phyloP scores from a whole-genome alignment of 2,888 invertebrate species.

The Taphrorychus bicolor region DNA sequence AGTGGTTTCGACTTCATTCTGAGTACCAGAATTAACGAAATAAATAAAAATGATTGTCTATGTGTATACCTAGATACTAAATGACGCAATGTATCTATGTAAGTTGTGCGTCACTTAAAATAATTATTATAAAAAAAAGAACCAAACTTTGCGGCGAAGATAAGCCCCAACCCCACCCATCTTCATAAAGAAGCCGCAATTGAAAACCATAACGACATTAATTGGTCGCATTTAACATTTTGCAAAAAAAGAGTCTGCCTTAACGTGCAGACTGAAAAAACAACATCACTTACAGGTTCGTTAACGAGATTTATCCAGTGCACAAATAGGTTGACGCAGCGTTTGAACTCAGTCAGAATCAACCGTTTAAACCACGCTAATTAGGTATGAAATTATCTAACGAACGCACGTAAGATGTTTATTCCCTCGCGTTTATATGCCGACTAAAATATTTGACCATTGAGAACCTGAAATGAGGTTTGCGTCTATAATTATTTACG shows the following conservation, averaged over 20 bases:
- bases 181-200: constrained; percentile 7
- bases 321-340: constrained; percentile 13
- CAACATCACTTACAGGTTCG: constrained; percentile 33
- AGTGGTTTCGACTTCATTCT: too few relatives aligned
- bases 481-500: constrained; percentile 47
- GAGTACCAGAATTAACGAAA: too few relatives aligned
- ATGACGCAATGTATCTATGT: too few relatives aligned
- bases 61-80: too few relatives aligned
- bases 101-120: too few relatives aligned
- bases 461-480: constrained; percentile 54
- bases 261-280: constrained; percentile 2
- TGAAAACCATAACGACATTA: constrained; percentile 4
- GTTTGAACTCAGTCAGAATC: constrained; percentile 2
- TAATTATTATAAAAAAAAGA: too few relatives aligned
- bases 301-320: constrained; percentile 27
- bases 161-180: not conserved
- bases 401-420: constrained; percentile 46
- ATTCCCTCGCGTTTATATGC: constrained; percentile 51
- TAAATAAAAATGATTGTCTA: too few relatives aligned
- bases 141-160: too few relatives aligned
- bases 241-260: not conserved
- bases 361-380: constrained; percentile 36
- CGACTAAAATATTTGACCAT: constrained; percentile 54
- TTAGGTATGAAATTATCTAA: constrained; percentile 45
- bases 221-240: constrained; percentile 4